phyloP scores from a whole-genome alignment of 2,113 vertebrate species.

The Malurus melanocephalus region DNA sequence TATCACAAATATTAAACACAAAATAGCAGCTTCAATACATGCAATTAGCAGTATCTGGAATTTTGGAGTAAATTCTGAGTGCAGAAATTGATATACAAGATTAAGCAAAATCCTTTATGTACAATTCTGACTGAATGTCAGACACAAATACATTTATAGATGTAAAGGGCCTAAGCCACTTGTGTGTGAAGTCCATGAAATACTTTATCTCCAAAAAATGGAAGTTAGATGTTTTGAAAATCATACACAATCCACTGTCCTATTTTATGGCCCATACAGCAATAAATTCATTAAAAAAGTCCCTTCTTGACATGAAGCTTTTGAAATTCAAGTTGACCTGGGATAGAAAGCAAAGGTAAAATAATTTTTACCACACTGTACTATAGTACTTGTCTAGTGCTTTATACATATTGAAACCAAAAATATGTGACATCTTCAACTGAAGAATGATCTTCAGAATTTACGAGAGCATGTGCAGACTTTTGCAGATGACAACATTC shows the following conservation, averaged over 20 bases:
- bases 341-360: background rate
- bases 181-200: background rate
- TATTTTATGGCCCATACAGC: background rate
- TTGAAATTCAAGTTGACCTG: background rate
- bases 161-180: background rate
- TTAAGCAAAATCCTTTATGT: background rate
- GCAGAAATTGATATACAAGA: background rate
- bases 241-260: background rate
- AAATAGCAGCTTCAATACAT: background rate
- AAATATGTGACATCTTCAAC: accelerated
- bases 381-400: background rate
- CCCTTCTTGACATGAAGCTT: background rate
- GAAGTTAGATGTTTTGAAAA: background rate
- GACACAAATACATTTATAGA: background rate
- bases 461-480: background rate
- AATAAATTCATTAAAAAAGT: background rate
- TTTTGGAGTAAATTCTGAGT: background rate
- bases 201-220: background rate
- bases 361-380: background rate
- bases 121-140: background rate
- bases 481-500: background rate
- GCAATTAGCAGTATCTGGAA: background rate
- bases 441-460: background rate
- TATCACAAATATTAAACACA: background rate
- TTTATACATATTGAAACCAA: background rate